Evolutionary conservation across 2,113 vertebrate species (phyloP).

Genomic region (Syngnathus floridae): DNA sequence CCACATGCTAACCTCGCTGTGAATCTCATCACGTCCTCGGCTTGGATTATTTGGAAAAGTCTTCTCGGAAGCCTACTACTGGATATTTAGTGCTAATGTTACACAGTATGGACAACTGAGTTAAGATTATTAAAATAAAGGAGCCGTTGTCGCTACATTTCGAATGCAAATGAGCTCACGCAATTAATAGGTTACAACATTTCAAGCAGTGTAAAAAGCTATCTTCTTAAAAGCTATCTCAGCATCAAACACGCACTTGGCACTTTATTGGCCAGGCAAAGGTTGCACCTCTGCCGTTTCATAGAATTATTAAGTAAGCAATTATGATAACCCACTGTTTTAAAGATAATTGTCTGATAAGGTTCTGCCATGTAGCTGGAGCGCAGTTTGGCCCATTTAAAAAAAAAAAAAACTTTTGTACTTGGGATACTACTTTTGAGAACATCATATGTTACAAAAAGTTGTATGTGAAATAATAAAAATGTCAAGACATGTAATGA

Average conservation of each 20-base stretch:
- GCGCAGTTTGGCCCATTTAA: conserved; percentile 41
- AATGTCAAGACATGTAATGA: conserved; percentile 66
- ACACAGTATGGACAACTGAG: neutral
- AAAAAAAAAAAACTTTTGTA: conserved; percentile 51
- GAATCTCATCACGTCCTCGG: conserved; percentile 34
- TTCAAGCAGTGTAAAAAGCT: conserved; percentile 19
- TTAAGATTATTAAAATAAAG: neutral
- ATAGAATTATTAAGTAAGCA: conserved; percentile 85
- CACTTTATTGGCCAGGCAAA: conserved; percentile 68
- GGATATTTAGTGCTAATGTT: neutral
- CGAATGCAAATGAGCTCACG: neutral
- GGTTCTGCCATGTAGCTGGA: conserved; percentile 60
- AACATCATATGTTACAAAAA: conserved; percentile 1
- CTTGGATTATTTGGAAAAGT: neutral
- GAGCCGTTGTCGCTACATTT: neutral
- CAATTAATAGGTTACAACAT: conserved; percentile 17
- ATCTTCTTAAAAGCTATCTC: conserved; percentile 46
- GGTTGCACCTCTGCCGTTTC: conserved; percentile 62
- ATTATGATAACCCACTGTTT: conserved; percentile 76
- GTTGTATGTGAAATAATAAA: conserved; percentile 1
- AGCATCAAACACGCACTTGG: conserved; percentile 59
- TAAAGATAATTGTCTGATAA: conserved; percentile 77
- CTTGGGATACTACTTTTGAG: conserved; percentile 13
- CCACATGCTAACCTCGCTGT: conserved; percentile 16
- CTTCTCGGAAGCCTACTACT: neutral